phyloP scores from a whole-genome alignment of 1,140 invertebrate species.

The Ephestia elutella region DNA sequence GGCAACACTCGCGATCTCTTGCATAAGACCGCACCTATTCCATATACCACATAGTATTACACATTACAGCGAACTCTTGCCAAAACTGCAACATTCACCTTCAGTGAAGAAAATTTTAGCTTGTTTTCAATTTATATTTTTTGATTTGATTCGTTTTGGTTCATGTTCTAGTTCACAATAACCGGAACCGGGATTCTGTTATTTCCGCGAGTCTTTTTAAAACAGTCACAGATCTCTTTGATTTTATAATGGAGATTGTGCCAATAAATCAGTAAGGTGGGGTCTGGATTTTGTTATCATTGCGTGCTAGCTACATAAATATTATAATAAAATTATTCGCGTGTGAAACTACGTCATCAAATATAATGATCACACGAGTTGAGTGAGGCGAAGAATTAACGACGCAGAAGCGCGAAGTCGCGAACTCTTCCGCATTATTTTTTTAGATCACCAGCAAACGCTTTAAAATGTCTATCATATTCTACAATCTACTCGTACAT shows the following conservation, averaged over 20 bases:
- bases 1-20: not conserved
- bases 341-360: not conserved
- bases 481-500: not conserved
- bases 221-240: too few species aligned
- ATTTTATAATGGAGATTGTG: too few species aligned
- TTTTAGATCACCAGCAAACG: conserved; percentile 11
- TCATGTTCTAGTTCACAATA: too few species aligned
- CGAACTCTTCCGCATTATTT: conserved; percentile 22
- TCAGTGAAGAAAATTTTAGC: not conserved
- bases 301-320: too few species aligned
- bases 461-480: not conserved
- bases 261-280: too few species aligned
- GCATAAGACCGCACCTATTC: conserved; percentile 1
- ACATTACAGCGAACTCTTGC: not conserved
- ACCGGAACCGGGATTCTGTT: too few species aligned
- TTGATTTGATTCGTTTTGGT: too few species aligned
- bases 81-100: not conserved
- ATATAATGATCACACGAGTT: not conserved
- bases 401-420: conserved; percentile 18
- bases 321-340: not conserved
- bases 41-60: not conserved
- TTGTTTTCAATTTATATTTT: not conserved
- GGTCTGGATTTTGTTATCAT: too few species aligned
- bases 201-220: too few species aligned
- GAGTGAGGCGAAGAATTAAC: conserved; percentile 10